These are phyloP conservation scores for Drosophila neonasuta DNA, from an alignment of 2,888 invertebrate genomes.

Conservation along the genomic window DNA sequence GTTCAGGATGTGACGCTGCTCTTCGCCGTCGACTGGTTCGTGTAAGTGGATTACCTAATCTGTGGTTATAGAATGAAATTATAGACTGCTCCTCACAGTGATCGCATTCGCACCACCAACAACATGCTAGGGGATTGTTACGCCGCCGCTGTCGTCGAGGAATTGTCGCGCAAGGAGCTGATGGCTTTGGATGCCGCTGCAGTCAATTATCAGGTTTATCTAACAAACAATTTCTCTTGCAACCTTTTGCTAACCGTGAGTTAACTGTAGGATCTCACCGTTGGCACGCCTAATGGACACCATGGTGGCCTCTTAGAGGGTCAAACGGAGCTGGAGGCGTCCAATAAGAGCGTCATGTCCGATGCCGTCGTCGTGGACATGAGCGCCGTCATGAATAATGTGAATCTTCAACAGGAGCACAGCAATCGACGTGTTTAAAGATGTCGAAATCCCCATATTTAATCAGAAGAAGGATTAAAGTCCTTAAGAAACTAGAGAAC, in stretches of 20 bases:
- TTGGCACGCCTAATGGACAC: conserved; percentile 83
- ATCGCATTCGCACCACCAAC: conserved; percentile 92
- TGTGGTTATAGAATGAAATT: background rate
- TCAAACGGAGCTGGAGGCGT: conserved; percentile 82
- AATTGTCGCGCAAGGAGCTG: conserved; percentile 90
- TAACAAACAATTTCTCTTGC: no score
- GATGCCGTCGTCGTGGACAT: conserved; percentile 85
- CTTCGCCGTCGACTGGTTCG: conserved; percentile 95
- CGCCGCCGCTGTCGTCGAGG: conserved; percentile 92
- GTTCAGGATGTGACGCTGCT: conserved; percentile 90
- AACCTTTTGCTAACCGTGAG: background rate
- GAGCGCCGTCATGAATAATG: conserved; percentile 81
- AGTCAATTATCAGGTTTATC: conserved; percentile 83
- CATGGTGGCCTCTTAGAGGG: conserved; percentile 81
- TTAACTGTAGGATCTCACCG: conserved; percentile 81
- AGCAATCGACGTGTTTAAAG: conserved; percentile 68
- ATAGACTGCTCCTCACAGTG: conserved; percentile 83
- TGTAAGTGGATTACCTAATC: conserved; percentile 85
- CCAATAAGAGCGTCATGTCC: conserved; percentile 83
- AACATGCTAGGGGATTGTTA: conserved; percentile 95
- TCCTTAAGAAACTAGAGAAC: background rate
- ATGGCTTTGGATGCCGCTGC: conserved; percentile 89
- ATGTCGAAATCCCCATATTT: background rate
- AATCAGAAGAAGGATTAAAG: background rate
- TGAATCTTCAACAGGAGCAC: conserved; percentile 72